phyloP scores from a whole-genome alignment of 2,113 vertebrate genomes.

The Bufo gargarizans region DNA sequence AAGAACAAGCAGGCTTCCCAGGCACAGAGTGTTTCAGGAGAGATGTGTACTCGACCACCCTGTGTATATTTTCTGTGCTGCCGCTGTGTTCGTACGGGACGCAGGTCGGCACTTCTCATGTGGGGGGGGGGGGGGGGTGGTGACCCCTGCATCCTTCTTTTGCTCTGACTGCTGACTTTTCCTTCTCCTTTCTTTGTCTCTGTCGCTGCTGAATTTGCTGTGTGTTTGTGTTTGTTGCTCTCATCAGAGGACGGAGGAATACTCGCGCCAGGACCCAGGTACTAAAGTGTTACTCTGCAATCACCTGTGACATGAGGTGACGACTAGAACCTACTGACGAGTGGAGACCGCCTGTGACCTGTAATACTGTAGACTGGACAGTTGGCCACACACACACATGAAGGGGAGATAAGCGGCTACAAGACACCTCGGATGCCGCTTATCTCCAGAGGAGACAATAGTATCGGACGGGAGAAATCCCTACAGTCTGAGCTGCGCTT shows the following conservation, averaged over 20 bases:
- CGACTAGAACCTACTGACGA: neutral
- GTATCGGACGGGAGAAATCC: neutral
- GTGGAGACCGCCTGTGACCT: too few relatives aligned
- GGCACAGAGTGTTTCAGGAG: neutral
- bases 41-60: neutral
- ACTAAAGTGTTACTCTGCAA: constrained; percentile 56
- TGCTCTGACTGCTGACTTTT: constrained; percentile 78
- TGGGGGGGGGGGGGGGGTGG: constrained; percentile 69
- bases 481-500: too few relatives aligned
- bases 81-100: neutral
- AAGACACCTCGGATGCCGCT: neutral
- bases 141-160: constrained; percentile 59
- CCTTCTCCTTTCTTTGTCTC: constrained; percentile 81
- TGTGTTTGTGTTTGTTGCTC: constrained; percentile 69
- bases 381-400: neutral
- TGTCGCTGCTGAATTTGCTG: constrained; percentile 76
- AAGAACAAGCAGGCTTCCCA: neutral
- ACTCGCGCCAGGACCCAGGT: constrained; percentile 95
- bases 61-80: neutral
- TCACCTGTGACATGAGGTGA: neutral
- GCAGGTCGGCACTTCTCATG: neutral
- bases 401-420: neutral
- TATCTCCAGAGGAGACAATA: neutral
- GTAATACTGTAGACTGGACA: too few relatives aligned
- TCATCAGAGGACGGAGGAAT: constrained; percentile 98